Base-by-base conservation (phyloP, 2,113 vertebrate genomes). In the Macquaria australasica region DNA sequence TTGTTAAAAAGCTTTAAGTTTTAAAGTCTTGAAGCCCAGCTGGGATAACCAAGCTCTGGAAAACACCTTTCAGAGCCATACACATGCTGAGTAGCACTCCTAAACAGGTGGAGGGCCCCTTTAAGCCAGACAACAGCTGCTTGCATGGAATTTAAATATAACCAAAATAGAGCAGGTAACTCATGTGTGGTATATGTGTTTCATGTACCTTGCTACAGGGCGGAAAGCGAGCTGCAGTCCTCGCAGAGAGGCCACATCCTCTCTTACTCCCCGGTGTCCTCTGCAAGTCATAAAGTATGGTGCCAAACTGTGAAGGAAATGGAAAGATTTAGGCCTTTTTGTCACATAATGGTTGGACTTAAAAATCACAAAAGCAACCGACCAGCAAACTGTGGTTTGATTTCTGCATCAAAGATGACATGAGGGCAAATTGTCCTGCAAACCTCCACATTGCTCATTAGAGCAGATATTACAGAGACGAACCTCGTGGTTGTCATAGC, bases 201-300 rank as follows among this genome's bases (percentile, higher is more conserved):
- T 31, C 4, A 20, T 20, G 21, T 43, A 84, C 88, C 75, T 83
- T 71, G 34, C 39, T 37, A 3, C 83, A 11, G 41, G 86, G 56
- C 0, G 71, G 50, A 88, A 97, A 97, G 1, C 96, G 95, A 0
- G 50, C 34, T 1, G 94, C 78, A 6, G 96, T 98, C 80, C 97
- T 96, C 0, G 97, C 97, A 88, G 95, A 96, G 55, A 97, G 23
- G n/a, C 77, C 23, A 1, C 98, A 97, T 5, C 97, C 97, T 81
- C 83, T 97, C 60, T 28, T 95, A 90, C 97, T 98, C 60, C 77
- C 88, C 0, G 97, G 96, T 23, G 41, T 96, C 56, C 78, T 95
- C 82, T 93, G 64, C 0, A 95, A 8, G 2, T 89, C 76, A 78
- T 96, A 80, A 4, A 87, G 0, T 14, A 97, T 88, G 58, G 91